These are phyloP conservation scores for Hippolais icterina DNA, from an alignment of 2,113 vertebrate genomes.

Conservation along the genomic window DNA sequence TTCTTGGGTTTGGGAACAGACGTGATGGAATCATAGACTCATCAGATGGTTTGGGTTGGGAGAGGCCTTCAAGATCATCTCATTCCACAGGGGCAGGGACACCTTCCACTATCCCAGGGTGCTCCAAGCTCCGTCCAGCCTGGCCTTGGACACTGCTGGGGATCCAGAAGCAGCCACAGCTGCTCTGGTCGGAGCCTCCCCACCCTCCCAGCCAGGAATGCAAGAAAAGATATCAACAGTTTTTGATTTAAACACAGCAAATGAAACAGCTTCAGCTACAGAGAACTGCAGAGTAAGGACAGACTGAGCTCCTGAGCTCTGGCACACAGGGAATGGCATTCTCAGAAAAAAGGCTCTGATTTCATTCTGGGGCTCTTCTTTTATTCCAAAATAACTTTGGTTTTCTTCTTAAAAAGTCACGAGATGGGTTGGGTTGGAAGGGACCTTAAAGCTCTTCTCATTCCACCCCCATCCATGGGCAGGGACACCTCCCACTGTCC, in stretches of 20 bases:
- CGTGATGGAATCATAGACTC: rapidly evolving
- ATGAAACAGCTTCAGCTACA: background rate
- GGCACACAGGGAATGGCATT: background rate
- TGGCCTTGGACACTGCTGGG: background rate
- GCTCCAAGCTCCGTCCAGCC: rapidly evolving
- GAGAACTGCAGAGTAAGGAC: background rate
- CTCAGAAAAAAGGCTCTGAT: background rate
- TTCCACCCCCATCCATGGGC: rapidly evolving
- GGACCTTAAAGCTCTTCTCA: background rate
- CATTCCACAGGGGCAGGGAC: background rate
- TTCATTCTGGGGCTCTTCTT: background rate
- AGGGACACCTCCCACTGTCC: background rate
- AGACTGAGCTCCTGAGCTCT: background rate
- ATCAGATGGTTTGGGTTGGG: background rate
- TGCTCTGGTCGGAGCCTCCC: background rate
- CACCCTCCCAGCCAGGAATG: background rate
- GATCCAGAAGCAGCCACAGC: background rate
- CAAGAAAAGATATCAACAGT: rapidly evolving
- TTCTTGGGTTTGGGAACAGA: background rate
- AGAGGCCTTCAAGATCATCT: background rate
- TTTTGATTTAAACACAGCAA: background rate
- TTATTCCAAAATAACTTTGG: background rate
- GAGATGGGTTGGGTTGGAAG: background rate
- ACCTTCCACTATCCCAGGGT: rapidly evolving
- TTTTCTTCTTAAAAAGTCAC: background rate